Conservation (phyloP, 2,888 invertebrate species). For the Norana najaformis region DNA sequence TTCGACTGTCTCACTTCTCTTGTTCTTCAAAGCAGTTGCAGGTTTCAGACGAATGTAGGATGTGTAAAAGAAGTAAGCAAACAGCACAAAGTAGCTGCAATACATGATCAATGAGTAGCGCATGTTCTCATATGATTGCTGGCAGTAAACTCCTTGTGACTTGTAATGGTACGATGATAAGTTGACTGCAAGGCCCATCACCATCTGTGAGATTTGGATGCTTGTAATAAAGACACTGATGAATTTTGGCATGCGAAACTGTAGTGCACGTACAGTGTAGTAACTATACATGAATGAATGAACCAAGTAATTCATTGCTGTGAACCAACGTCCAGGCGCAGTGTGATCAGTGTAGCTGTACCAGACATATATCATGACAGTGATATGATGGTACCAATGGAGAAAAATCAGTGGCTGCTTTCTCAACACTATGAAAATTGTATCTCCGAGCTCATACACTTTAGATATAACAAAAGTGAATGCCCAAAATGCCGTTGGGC, state of each 20-base stretch:
- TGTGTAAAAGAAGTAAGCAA: conserved; percentile 61
- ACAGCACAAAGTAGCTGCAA: conserved; percentile 61
- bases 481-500: conserved; percentile 92
- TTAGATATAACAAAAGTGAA: conserved; percentile 96
- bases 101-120: conserved; percentile 61
- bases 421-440: conserved; percentile 64
- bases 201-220: conserved; percentile 89
- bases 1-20: not conserved
- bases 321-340: conserved; percentile 61
- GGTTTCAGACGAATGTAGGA: conserved; percentile 49
- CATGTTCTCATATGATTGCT: conserved; percentile 63
- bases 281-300: conserved; percentile 66
- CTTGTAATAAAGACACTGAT: conserved; percentile 88
- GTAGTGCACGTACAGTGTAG: conserved; percentile 64
- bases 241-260: conserved; percentile 66
- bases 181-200: conserved; percentile 88
- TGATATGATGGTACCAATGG: conserved; percentile 66
- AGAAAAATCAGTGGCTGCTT: conserved; percentile 66
- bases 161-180: conserved; percentile 71
- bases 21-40: not conserved
- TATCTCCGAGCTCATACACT: conserved; percentile 82
- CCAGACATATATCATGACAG: conserved; percentile 64
- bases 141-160: conserved; percentile 58
- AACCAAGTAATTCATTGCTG: conserved; percentile 66
- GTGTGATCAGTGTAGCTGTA: conserved; percentile 59